Conservation (phyloP, 2,888 invertebrate genomes). For the Dioctria linearis region DNA sequence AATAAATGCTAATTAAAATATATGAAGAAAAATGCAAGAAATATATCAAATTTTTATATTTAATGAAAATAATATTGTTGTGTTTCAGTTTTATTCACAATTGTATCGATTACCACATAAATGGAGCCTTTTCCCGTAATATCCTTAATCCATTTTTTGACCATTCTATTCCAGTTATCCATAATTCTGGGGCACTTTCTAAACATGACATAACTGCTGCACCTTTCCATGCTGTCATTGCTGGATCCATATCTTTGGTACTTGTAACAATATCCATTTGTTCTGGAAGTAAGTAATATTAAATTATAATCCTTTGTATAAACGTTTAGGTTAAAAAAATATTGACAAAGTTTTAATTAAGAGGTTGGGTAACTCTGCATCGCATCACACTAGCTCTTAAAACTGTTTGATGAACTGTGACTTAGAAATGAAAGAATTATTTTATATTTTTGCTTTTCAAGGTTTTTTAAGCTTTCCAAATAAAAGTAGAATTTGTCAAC, state of each 20-base stretch:
- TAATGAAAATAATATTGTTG: constrained; percentile 14
- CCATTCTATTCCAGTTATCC: constrained; percentile 92
- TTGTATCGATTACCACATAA: constrained; percentile 79
- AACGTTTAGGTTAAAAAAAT: no score
- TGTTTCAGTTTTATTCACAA: constrained; percentile 14
- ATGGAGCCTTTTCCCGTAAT: constrained; percentile 91
- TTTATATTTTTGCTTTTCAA: no score
- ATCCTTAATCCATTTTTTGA: constrained; percentile 86
- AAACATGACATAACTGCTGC: constrained; percentile 93
- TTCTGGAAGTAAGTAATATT: constrained; percentile 70
- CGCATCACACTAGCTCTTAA: no score
- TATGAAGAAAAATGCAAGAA: constrained; percentile 52
- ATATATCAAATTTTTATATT: constrained; percentile 55
- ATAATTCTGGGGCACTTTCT: constrained; percentile 93
- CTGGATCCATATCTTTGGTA: constrained; percentile 93
- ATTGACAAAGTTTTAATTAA: no score
- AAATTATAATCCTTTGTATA: no score
- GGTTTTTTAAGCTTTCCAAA: no score
- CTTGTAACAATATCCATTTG: constrained; percentile 91
- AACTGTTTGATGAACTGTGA: no score
- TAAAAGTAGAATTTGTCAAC: no score
- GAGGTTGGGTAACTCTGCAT: no score
- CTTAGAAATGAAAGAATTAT: no score
- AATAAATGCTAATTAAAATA: constrained; percentile 36
- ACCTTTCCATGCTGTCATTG: constrained; percentile 94